Evolutionary conservation across 2,113 vertebrate genomes (phyloP).

Genomic region (Heteronetta atricapilla): DNA sequence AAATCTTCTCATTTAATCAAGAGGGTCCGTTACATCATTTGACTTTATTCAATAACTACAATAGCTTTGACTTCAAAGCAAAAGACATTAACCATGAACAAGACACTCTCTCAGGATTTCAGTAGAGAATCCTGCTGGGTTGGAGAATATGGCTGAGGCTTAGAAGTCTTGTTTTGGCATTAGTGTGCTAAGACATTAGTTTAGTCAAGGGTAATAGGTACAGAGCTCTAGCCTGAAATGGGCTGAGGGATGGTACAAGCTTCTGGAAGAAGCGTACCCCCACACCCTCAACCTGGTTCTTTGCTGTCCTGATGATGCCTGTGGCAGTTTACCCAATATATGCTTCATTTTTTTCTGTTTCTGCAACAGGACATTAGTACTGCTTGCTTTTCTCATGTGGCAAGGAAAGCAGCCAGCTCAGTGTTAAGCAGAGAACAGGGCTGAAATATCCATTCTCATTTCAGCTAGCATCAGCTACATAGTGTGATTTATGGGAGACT

Average conservation of each 20-base stretch:
- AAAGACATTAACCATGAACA: neutral
- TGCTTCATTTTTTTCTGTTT: neutral
- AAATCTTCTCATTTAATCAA: neutral
- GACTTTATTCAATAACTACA: neutral
- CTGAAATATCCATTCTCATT: neutral
- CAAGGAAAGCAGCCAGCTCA: neutral
- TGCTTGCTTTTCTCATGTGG: neutral
- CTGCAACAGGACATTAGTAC: neutral
- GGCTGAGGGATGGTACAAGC: neutral
- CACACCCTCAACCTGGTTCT: neutral
- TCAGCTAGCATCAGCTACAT: neutral
- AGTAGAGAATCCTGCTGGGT: neutral
- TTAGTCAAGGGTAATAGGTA: neutral
- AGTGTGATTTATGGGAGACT: neutral
- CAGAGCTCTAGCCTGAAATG: neutral
- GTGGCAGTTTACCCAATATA: neutral
- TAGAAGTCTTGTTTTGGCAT: neutral
- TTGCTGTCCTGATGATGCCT: neutral
- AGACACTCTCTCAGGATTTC: neutral
- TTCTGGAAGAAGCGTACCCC: neutral
- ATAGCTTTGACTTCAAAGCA: constrained; percentile 4
- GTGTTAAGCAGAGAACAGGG: neutral
- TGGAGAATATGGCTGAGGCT: neutral
- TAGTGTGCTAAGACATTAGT: neutral
- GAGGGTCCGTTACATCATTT: neutral